phyloP scores from a whole-genome alignment of 1,140 invertebrate species.

The Babylonia areolata region DNA sequence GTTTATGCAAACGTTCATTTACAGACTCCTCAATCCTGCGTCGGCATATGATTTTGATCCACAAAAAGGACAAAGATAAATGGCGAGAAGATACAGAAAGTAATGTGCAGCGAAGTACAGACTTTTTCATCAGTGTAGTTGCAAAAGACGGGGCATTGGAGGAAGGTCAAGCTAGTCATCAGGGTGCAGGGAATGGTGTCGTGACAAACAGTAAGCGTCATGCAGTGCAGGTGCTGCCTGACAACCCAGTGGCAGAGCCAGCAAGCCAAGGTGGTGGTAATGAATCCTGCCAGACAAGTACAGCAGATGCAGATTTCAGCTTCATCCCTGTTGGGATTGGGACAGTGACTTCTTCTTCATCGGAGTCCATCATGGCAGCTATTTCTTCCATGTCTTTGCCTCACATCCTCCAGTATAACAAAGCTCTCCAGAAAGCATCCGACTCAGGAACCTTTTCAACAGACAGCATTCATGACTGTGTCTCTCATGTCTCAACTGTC shows the following conservation, averaged over 20 bases:
- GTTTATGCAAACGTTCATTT: slow-evolving; percentile 64
- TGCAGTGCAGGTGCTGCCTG: not conserved
- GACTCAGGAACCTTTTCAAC: not conserved
- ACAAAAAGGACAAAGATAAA: slow-evolving; percentile 61
- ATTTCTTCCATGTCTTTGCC: not conserved
- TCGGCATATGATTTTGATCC: slow-evolving; percentile 70
- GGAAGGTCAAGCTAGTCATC: not conserved
- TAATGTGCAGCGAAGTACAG: slow-evolving; percentile 34
- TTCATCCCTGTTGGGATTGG: slow-evolving; percentile 16
- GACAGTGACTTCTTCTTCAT: not conserved
- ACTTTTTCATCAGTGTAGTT: slow-evolving; percentile 50
- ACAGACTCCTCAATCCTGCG: slow-evolving; percentile 69
- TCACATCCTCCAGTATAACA: not conserved
- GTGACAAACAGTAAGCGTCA: not conserved
- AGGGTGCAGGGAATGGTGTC: not conserved
- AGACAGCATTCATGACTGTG: not conserved
- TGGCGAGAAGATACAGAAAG: slow-evolving; percentile 55
- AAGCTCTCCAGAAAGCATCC: not conserved
- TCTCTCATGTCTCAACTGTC: not conserved
- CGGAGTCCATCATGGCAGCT: not conserved
- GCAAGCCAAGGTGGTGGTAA: not conserved
- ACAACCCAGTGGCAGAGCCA: not conserved
- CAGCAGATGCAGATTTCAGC: not conserved
- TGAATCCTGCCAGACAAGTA: not conserved
- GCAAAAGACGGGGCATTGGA: not conserved